phyloP scores from a whole-genome alignment of 2,888 invertebrate genomes.

The Ditula angustiorana region DNA sequence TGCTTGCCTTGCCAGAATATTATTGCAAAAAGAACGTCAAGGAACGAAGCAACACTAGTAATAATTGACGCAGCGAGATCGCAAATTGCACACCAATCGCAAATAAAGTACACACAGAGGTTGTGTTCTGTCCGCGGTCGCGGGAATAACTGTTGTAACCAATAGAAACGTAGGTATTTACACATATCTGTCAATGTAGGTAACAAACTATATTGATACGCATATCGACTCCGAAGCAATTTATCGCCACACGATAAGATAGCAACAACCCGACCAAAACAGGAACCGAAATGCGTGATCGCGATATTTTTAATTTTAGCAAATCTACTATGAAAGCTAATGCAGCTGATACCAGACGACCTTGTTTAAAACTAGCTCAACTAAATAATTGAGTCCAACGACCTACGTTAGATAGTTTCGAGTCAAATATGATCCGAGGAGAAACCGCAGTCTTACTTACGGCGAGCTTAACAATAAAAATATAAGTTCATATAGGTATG shows the following conservation, averaged over 20 bases:
- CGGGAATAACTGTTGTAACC: conserved; percentile 75
- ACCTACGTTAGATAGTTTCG: conserved; percentile 48
- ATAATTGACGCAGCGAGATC: conserved; percentile 20
- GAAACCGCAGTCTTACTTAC: conserved; percentile 1
- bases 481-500: background rate
- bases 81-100: conserved; percentile 41
- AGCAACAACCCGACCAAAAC: conserved; percentile 47
- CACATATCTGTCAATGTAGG: conserved; percentile 56
- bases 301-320: conserved; percentile 3
- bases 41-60: conserved; percentile 12
- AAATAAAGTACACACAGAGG: conserved; percentile 51
- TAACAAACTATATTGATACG: conserved; percentile 66
- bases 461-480: background rate
- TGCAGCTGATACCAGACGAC: conserved; percentile 29
- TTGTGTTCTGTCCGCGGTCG: conserved; percentile 68
- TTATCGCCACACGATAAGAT: conserved; percentile 74
- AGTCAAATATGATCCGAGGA: conserved; percentile 44
- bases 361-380: conserved; percentile 43
- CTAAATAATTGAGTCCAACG: conserved; percentile 53
- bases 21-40: background rate
- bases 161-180: conserved; percentile 57
- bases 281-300: conserved; percentile 6
- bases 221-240: conserved; percentile 75
- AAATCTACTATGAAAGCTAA: background rate
- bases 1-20: background rate